Base-by-base conservation (phyloP, 1,140 invertebrate species). In the Drosophila navojoa region DNA sequence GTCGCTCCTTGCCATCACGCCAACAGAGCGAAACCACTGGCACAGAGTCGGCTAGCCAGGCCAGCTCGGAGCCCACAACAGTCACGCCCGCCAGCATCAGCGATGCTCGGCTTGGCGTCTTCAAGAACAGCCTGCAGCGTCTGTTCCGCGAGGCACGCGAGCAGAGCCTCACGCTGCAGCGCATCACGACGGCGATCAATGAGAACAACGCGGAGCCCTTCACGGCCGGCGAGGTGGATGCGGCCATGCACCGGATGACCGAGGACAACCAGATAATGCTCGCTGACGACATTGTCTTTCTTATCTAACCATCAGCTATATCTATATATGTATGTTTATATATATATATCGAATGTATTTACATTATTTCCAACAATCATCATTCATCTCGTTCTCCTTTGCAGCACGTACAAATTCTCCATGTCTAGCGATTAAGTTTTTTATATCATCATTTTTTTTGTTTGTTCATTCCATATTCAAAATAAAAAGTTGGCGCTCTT, bases 251-350 rank as follows among this genome's bases (percentile, higher is more conserved):
- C 11, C 94, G 93, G 62, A 98, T 99, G 97, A 96, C 95, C 16
- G 95, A 96, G 44, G 96, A 96, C 52, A 98, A 98, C 93, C 96
- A 98, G 92, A 94, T 99, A 22, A 98, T 99, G 97, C 93, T 97
- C 62, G 95, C 97, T 0, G 97, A 98, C 91, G 95, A 96, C 72
- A 95, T 97, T 72, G 94, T 98, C n/a, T 97, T 97, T 91, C 93
- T 97, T 13, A 97, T 98, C 92, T 98, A 95, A 94, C 25, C 16
- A 38, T 7, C 3, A 38, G 11, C 10, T 11, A 3, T 38, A 38
- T 13, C 9, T 38, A 13, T 13, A 38, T 38, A 11, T 13, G 3
- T 13, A 11, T 32, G 3, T 4, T 4, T 32, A 32, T 32, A 32
- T 7, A 35, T 15, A 6, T 13, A 16, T 61, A 50, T 76, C 47